phyloP scores from a whole-genome alignment of 2,797 vertebrate species.

The Linurgus olivaceus region DNA sequence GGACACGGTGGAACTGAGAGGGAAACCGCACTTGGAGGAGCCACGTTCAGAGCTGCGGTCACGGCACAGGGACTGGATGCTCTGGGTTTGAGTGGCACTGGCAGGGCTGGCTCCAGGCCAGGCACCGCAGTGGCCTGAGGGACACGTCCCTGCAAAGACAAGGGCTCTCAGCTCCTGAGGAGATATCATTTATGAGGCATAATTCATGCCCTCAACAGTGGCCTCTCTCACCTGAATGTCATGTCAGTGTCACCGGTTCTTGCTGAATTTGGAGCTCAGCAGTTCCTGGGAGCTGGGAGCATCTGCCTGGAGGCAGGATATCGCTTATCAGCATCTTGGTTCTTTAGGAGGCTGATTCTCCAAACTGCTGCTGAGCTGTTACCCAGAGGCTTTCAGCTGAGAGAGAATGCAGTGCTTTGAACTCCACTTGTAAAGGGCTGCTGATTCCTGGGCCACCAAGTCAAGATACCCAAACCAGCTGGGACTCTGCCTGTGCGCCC shows the following conservation, averaged over 20 bases:
- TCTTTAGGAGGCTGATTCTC: background rate
- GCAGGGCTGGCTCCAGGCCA: slow-evolving; percentile 17
- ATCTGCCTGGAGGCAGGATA: slow-evolving; percentile 7
- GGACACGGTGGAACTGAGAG: accelerated
- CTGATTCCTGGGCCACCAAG: background rate
- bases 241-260: background rate
- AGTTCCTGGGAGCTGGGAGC: slow-evolving; percentile 32
- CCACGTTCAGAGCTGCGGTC: accelerated
- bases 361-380: background rate
- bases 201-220: background rate
- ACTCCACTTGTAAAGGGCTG: background rate
- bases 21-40: accelerated
- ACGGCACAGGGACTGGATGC: background rate
- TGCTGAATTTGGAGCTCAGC: slow-evolving; percentile 48
- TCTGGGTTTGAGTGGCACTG: background rate
- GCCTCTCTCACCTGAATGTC: slow-evolving; percentile 16
- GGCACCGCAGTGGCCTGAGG: background rate
- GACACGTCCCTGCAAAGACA: background rate
- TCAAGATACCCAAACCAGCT: background rate
- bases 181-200: slow-evolving; percentile 36
- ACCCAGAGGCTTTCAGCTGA: background rate
- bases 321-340: slow-evolving; percentile 28
- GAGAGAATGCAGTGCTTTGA: background rate
- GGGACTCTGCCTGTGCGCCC: background rate
- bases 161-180: background rate